These are phyloP conservation scores for Aspidiotus rigidus DNA, from an alignment of 2,888 invertebrate genomes.

Conservation along the genomic window DNA sequence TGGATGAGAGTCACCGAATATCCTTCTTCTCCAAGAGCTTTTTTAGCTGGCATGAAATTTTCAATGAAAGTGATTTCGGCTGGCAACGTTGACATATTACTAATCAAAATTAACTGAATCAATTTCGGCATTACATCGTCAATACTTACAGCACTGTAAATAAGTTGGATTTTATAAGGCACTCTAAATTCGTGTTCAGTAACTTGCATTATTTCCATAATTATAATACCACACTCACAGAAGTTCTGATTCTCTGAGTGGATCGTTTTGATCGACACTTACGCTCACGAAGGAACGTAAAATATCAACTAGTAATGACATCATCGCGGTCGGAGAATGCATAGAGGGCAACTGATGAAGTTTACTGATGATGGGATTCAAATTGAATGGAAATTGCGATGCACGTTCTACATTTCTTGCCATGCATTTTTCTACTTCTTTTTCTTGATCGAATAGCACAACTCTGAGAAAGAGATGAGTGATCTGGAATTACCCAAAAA, in stretches of 20 bases:
- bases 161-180: neutral
- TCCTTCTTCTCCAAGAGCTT: conserved; percentile 26
- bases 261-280: neutral
- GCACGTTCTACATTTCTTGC: neutral
- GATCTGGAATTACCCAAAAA: neutral
- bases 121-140: conserved; percentile 27
- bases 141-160: conserved; percentile 17
- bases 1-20: conserved; percentile 25
- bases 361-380: conserved; percentile 20
- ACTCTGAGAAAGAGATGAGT: conserved; percentile 1
- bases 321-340: conserved; percentile 23
- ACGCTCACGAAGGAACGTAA: conserved; percentile 12
- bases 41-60: conserved; percentile 27
- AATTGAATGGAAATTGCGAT: conserved; percentile 6
- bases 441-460: conserved; percentile 16
- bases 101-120: conserved; percentile 22
- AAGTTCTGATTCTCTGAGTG: neutral
- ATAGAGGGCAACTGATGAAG: conserved; percentile 22
- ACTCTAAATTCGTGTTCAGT: neutral
- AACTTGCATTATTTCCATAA: too few species aligned
- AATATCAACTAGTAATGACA: conserved; percentile 22
- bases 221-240: conserved; percentile 5
- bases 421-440: conserved; percentile 8
- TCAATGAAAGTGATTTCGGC: conserved; percentile 20
- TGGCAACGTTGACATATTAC: conserved; percentile 26